Percentiles rank a stretch among this genome's conserved stretches.
phyloP scores from a whole-genome alignment of 2,113 vertebrate species.

The Sylvicapra grimmia region DNA sequence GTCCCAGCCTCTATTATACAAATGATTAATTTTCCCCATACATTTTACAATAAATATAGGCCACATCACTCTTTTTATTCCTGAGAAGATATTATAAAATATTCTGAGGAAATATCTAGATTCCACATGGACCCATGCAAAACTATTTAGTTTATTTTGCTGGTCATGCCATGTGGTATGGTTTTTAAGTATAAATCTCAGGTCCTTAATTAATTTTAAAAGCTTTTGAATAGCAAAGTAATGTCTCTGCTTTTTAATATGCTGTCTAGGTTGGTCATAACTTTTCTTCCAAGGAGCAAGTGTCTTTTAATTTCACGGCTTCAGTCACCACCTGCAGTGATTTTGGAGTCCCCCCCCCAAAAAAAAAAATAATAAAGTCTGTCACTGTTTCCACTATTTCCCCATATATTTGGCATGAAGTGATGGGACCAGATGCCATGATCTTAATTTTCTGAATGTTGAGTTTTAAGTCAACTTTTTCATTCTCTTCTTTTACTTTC shows the following conservation, averaged over 20 bases:
- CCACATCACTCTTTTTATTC: background rate
- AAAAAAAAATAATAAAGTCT: background rate
- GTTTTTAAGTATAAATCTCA: background rate
- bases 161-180: background rate
- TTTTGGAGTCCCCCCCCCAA: background rate
- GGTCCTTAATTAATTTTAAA: background rate
- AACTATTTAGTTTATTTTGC: background rate
- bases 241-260: background rate
- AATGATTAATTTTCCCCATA: background rate
- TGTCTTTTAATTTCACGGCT: background rate
- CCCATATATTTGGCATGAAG: background rate
- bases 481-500: background rate
- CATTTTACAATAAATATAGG: background rate
- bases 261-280: background rate
- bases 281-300: background rate
- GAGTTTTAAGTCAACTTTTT: background rate
- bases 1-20: background rate
- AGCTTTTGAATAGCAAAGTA: background rate
- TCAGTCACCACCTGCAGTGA: background rate
- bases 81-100: background rate
- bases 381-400: background rate
- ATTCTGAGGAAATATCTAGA: background rate
- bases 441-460: background rate
- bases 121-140: background rate
- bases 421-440: background rate